Conservation (phyloP, 1,140 invertebrate genomes). For the Sinonovacula constricta region DNA sequence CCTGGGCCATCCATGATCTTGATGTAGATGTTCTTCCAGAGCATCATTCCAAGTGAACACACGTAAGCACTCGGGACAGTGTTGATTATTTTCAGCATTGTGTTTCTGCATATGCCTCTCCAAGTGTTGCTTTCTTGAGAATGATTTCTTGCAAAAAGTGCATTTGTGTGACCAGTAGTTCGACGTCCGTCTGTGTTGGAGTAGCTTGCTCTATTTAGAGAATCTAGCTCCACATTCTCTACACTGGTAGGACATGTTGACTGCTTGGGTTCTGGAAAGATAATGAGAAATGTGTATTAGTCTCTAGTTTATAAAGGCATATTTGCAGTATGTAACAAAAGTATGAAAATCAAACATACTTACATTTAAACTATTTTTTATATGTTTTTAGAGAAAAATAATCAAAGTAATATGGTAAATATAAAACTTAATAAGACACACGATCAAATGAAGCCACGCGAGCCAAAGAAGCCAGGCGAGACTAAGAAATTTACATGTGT, state of each 20-base stretch:
- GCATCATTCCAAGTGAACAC: background rate
- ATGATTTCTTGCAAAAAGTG: background rate
- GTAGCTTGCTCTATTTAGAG: background rate
- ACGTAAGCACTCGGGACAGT: background rate
- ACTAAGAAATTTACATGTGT: background rate
- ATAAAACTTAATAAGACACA: background rate
- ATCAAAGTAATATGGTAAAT: background rate
- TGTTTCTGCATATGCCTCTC: conserved; percentile 8
- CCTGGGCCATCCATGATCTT: conserved; percentile 8
- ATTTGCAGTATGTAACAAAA: too few species aligned
- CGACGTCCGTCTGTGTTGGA: background rate
- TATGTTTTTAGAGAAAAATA: too few species aligned
- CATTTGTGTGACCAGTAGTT: background rate
- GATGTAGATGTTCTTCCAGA: conserved; percentile 2
- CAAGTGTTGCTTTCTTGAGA: background rate
- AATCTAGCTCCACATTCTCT: background rate
- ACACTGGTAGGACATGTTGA: background rate
- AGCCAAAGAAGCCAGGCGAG: background rate
- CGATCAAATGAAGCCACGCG: background rate
- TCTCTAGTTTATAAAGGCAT: conserved; percentile 6
- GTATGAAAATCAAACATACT: too few species aligned
- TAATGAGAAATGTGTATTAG: background rate
- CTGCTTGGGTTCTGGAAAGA: background rate
- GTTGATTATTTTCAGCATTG: conserved; percentile 2
- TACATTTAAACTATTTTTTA: too few species aligned